Evolutionary conservation across 2,113 vertebrate species (phyloP).

Genomic region (Centrocercus urophasianus): DNA sequence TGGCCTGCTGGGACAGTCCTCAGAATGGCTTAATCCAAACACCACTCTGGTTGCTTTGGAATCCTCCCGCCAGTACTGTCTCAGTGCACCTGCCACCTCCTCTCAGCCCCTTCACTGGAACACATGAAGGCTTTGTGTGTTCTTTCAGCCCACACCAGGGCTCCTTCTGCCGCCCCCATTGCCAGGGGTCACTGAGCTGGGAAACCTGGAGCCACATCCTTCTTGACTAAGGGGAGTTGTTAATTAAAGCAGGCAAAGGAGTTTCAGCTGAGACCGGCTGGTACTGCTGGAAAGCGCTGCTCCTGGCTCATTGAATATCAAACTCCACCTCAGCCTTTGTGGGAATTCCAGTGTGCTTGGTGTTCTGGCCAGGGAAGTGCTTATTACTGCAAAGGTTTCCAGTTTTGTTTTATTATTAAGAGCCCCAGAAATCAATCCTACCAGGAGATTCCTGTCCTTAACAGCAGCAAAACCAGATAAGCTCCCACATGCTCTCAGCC

Average conservation of each 20-base stretch:
- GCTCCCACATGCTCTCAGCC: neutral
- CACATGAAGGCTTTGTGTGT: neutral
- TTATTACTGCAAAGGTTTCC: neutral
- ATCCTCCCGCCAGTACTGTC: neutral
- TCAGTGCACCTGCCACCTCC: neutral
- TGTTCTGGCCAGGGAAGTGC: neutral
- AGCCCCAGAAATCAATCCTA: neutral
- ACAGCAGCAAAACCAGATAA: neutral
- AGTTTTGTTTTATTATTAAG: neutral
- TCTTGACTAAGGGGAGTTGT: neutral
- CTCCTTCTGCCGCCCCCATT: neutral
- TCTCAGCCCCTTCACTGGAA: neutral
- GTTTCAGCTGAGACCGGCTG: neutral
- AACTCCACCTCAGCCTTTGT: neutral
- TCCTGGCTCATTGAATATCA: neutral
- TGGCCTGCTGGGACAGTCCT: neutral
- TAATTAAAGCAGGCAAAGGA: neutral
- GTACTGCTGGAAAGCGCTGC: accelerated
- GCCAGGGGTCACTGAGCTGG: neutral
- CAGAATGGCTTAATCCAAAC: neutral
- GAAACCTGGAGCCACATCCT: neutral
- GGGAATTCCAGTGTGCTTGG: neutral
- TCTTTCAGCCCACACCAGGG: accelerated
- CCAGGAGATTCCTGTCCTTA: neutral
- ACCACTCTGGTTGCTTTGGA: neutral